These are phyloP conservation scores for Ciconia nigra DNA, from an alignment of 2,797 vertebrate genomes.

Conservation along the genomic window DNA sequence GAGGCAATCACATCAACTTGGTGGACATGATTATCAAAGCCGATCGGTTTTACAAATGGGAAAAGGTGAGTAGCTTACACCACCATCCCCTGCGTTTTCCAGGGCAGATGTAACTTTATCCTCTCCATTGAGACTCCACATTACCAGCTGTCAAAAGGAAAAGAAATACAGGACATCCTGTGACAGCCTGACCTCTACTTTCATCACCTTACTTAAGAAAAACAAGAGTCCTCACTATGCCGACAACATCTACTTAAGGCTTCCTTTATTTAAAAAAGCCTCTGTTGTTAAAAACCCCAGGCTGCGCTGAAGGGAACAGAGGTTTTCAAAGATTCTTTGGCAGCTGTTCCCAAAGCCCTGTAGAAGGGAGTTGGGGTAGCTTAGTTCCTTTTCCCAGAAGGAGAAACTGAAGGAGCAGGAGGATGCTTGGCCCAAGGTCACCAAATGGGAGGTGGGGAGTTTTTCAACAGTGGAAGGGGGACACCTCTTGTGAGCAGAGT, in stretches of 20 bases:
- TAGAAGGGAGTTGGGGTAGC: not conserved
- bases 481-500: not conserved
- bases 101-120: not conserved
- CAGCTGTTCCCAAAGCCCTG: not conserved
- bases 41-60: conserved; percentile 87
- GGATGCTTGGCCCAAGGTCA: not conserved
- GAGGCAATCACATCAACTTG: conserved; percentile 84
- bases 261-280: not conserved
- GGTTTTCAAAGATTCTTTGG: not conserved
- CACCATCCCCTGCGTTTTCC: not conserved
- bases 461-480: not conserved
- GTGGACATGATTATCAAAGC: conserved; percentile 95
- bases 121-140: not conserved
- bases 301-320: not conserved
- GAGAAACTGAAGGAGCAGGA: not conserved
- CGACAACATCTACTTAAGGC: not conserved
- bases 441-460: not conserved
- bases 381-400: not conserved
- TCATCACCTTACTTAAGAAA: not conserved
- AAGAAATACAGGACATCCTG: not conserved
- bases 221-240: not conserved
- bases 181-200: not conserved
- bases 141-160: not conserved
- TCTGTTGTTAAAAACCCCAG: not conserved
- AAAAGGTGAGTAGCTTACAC: conserved; percentile 76